Percentiles rank a stretch among this genome's conserved stretches.
These are phyloP conservation scores for Cheilosia soror DNA, from an alignment of 2,888 invertebrate genomes.

Conservation along the genomic window DNA sequence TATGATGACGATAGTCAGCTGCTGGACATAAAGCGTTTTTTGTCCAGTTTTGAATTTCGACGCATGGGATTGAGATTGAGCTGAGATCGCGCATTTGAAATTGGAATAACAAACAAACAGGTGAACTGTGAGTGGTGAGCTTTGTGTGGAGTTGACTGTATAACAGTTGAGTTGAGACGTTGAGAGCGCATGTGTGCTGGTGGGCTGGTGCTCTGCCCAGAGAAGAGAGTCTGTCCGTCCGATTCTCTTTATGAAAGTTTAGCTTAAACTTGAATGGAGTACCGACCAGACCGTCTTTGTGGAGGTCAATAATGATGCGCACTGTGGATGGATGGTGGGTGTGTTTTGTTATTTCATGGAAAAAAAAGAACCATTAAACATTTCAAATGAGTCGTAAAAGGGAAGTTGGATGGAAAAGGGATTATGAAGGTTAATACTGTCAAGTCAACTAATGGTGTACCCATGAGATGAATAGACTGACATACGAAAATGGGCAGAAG, in stretches of 20 bases:
- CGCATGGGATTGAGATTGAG: constrained; percentile 17
- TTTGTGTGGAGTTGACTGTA: constrained; percentile 29
- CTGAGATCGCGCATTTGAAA: background rate
- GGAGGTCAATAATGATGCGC: constrained; percentile 7
- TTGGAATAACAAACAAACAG: background rate
- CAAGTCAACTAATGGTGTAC: too few relatives aligned
- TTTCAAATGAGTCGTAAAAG: too few relatives aligned
- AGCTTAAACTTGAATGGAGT: background rate
- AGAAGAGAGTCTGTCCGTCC: constrained; percentile 29
- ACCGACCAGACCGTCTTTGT: background rate
- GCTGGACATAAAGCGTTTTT: constrained; percentile 29
- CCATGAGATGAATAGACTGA: too few relatives aligned
- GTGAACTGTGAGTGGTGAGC: constrained; percentile 24
- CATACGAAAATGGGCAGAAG: too few relatives aligned
- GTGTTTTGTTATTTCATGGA: too few relatives aligned
- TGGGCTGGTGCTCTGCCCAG: too few relatives aligned
- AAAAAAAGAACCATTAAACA: too few relatives aligned
- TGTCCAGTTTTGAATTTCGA: constrained; percentile 6
- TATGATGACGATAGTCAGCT: constrained; percentile 41
- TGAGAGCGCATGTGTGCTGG: background rate
- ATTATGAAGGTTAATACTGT: too few relatives aligned
- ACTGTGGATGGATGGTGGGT: background rate
- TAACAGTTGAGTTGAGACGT: constrained; percentile 39
- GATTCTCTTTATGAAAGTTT: constrained; percentile 18
- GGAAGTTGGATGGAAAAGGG: too few relatives aligned